phyloP scores from a whole-genome alignment of 64 coral and sea anemone genomes.

The Dendronephthya gigantea region DNA sequence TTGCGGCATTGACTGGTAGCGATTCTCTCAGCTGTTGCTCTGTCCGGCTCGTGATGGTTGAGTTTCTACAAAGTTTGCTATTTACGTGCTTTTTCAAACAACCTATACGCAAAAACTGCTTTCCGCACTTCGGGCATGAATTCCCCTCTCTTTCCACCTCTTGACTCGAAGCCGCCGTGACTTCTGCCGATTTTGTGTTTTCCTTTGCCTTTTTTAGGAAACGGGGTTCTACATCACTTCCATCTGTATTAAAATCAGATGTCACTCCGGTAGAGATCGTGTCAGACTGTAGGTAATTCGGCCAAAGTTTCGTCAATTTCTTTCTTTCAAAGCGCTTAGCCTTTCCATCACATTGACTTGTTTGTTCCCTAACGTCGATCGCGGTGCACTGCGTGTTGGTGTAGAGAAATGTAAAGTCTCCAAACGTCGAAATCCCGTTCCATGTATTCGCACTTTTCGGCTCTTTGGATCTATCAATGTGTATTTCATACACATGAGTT shows the following conservation, averaged over 20 bases:
- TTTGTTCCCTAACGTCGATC: background rate
- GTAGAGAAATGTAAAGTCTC: background rate
- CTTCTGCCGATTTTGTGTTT: background rate
- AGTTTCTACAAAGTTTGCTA: background rate
- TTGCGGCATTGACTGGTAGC: background rate
- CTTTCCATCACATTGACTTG: background rate
- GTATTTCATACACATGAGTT: slow-evolving; percentile 20
- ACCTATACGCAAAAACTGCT: background rate
- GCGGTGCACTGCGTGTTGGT: background rate
- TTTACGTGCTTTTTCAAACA: background rate
- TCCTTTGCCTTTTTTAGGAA: background rate
- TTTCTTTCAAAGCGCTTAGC: background rate
- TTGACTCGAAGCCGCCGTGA: background rate
- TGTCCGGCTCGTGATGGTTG: background rate
- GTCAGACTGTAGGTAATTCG: background rate
- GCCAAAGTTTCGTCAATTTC: background rate
- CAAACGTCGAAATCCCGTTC: background rate
- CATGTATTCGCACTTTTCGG: background rate
- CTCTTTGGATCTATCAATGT: slow-evolving; percentile 5
- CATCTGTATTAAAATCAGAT: background rate
- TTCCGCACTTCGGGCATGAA: background rate
- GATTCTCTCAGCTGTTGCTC: background rate
- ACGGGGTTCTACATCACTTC: background rate
- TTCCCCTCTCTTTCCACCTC: background rate
- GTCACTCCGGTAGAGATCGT: background rate